Base-by-base conservation (phyloP, 2,888 invertebrate species). In the Dicranocentrus wangi region DNA sequence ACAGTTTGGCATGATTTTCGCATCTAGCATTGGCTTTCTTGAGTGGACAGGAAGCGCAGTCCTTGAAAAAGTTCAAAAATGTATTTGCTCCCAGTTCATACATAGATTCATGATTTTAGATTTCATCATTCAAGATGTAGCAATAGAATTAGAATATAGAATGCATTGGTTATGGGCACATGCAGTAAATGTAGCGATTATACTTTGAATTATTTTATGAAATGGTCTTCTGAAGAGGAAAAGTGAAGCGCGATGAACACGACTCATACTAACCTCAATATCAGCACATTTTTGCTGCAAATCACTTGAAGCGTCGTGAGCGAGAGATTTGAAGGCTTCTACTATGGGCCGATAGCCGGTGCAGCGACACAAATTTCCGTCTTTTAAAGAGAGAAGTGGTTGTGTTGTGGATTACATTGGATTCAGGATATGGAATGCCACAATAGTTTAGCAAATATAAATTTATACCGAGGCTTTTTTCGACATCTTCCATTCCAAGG, bases 271-370 rank as follows among this genome's bases (percentile, higher is more conserved):
- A 43, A 88, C 89, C 87, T 91, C 91, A 82, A 91, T 90, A 89
- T 88, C 88, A 17, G 80, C 82, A 21, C 85, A 83, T 86, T 90
- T 90, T 8, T 91, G 89, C 0, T 89, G 87, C 17, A 92, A 88
- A 58, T 88, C 87, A 55, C 91, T 89, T 8, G 91, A 90, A 7
- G 91, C 91, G 86, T 93, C 92, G 0, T 88, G 89, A 0, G 93
- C 92, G 85, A 94, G 92, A 1, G 93, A 92, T 88, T 94, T 94
- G 88, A 95, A 93, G 2, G 94, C 92, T 87, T 94, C 94, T 66
- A 94, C 89, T 81, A 95, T 95, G 13, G 89, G 87, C 8, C 89
- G 90, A 87, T 94, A 94, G 0, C 94, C 94, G 0, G 94, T 94
- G 84, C 39, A 65, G 2, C 65, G 65, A 15, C 65, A 65, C 2